Percentiles rank a stretch among this genome's conserved stretches.
These are phyloP conservation scores for Tachina lurida DNA, from an alignment of 2,888 invertebrate species.

Conservation along the genomic window DNA sequence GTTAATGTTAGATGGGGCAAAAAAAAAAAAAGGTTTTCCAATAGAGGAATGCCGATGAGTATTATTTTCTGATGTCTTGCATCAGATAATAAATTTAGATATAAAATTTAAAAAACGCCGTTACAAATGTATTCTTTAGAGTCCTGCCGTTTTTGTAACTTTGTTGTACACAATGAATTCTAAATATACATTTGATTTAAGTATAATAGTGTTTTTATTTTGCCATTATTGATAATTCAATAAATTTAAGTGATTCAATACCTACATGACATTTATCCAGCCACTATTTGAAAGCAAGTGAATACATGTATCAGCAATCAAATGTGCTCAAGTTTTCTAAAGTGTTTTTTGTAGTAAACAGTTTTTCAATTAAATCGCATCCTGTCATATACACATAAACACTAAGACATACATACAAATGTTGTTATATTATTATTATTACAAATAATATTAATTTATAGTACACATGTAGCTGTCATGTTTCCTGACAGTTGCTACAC, in stretches of 20 bases:
- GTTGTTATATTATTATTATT: conserved; percentile 1
- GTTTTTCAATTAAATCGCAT: conserved; percentile 26
- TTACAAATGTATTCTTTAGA: no score
- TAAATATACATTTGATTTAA: no score
- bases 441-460: conserved; percentile 37
- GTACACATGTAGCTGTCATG: conserved; percentile 44
- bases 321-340: neutral
- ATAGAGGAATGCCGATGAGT: neutral
- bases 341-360: neutral
- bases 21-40: neutral
- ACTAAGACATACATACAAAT: no score
- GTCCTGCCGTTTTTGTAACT: no score
- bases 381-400: conserved; percentile 20
- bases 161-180: no score
- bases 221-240: neutral
- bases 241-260: no score
- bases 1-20: neutral
- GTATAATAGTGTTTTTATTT: no score
- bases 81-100: no score
- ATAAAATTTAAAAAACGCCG: no score
- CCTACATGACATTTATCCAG: neutral
- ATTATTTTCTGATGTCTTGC: no score
- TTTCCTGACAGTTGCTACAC: conserved; percentile 28
- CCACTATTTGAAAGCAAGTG: neutral
- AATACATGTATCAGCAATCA: neutral